These are phyloP conservation scores for Thermophis baileyi DNA, from an alignment of 2,113 vertebrate species.

Conservation along the genomic window DNA sequence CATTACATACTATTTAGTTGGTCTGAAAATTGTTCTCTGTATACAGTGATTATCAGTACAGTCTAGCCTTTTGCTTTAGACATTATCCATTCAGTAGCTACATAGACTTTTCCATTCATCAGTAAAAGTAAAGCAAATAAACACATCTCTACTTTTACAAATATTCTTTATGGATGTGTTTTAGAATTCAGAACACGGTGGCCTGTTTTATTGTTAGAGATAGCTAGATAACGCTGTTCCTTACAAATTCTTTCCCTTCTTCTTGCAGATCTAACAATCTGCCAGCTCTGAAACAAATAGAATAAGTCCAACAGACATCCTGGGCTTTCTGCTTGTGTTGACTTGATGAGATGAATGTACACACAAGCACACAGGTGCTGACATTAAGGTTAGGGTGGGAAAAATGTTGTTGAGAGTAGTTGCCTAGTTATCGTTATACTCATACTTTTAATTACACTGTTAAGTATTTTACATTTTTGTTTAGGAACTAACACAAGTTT, in stretches of 20 bases:
- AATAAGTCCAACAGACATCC: constrained; percentile 78
- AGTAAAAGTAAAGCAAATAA: constrained; percentile 58
- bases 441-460: neutral
- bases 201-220: constrained; percentile 55
- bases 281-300: constrained; percentile 76
- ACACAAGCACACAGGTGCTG: neutral
- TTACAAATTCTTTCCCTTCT: constrained; percentile 55
- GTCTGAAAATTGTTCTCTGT: constrained; percentile 52
- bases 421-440: neutral
- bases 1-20: constrained; percentile 45
- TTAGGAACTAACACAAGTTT: neutral
- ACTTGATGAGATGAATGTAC: constrained; percentile 21
- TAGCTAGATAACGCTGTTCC: constrained; percentile 64
- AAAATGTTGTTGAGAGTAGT: neutral
- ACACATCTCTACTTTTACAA: constrained; percentile 55
- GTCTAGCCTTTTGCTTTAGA: constrained; percentile 38
- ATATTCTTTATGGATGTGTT: constrained; percentile 46
- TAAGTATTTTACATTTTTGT: neutral
- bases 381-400: constrained; percentile 8
- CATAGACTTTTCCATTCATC: constrained; percentile 11
- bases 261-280: constrained; percentile 64
- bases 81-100: neutral
- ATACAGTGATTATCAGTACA: constrained; percentile 23
- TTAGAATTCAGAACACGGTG: constrained; percentile 48
- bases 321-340: constrained; percentile 48